Evolutionary conservation across 1,140 invertebrate genomes (phyloP), one percentile per base, ranked within the genome.

Genomic region (Eufriesea mexicana): DNA sequence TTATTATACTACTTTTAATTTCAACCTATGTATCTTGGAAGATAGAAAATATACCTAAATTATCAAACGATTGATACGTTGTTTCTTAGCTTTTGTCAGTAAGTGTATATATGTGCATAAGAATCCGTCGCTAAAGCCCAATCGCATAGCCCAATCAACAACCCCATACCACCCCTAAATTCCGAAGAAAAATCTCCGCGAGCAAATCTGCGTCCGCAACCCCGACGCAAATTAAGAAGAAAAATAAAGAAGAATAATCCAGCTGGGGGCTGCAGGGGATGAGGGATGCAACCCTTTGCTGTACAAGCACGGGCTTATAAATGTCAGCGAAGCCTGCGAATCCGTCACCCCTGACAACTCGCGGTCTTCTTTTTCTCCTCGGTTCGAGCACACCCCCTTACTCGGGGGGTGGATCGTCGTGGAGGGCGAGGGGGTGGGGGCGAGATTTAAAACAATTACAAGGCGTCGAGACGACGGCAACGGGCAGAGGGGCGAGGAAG

Each of bases 371-470:
- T 91, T 87, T 54, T 18, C 28, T 90, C 83, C 86, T 85, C 79
- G 51, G 80, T 76, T 84, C 35, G 35, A 35, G 35, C 35, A 35
- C 35, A 2, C 35, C 4, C n/a, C n/a, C n/a, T n/a, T n/a, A n/a
- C n/a, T n/a, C n/a, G n/a, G n/a, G n/a, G n/a, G n/a, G n/a, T n/a
- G n/a, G n/a, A n/a, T n/a, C n/a, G n/a, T n/a, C n/a, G n/a, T n/a
- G n/a, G n/a, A n/a, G n/a, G 35, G 35, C 1, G 35, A 35, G 35
- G 35, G 35, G 35, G 71, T 61, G 85, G 89, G 89, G 91, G 90
- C 86, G 91, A 93, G 92, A 93, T 94, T 94, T 93, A 93, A 94
- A 94, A 94, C 92, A 94, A 94, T 94, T 94, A 94, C 91, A 93
- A 92, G 90, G 90, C 91, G 86, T 83, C 84, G 71, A 67, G 77